phyloP scores from a whole-genome alignment of 2,888 invertebrate genomes.

The Drosophila macrospina region DNA sequence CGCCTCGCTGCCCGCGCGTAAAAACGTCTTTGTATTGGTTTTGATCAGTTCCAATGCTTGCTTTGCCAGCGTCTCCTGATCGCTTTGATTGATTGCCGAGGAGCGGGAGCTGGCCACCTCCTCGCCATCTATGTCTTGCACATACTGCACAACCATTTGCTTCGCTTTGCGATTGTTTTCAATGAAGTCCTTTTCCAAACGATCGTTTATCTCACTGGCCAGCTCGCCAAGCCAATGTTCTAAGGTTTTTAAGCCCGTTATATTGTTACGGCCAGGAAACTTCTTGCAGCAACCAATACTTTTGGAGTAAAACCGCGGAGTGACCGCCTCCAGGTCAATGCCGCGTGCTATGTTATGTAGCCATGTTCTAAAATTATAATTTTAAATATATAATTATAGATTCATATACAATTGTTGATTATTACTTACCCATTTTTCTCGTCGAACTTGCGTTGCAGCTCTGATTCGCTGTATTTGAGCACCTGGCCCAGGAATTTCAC shows the following conservation, averaged over 20 bases:
- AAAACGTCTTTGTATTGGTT: constrained; percentile 86
- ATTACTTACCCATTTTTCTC: constrained; percentile 92
- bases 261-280: constrained; percentile 92
- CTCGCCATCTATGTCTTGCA: constrained; percentile 87
- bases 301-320: constrained; percentile 93
- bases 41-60: constrained; percentile 89
- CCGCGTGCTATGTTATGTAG: constrained; percentile 94
- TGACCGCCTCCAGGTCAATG: constrained; percentile 94
- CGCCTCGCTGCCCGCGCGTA: constrained; percentile 76
- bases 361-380: constrained; percentile 88
- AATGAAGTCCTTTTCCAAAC: constrained; percentile 91
- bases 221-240: constrained; percentile 93
- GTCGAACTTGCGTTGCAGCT: constrained; percentile 91
- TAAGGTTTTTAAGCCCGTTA: constrained; percentile 89
- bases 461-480: constrained; percentile 89
- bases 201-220: constrained; percentile 92
- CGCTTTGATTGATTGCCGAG: constrained; percentile 87
- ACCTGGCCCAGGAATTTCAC: constrained; percentile 94
- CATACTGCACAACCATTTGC: constrained; percentile 91
- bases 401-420: too few relatives aligned
- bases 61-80: constrained; percentile 88
- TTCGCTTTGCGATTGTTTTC: constrained; percentile 93
- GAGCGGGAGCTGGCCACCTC: constrained; percentile 89
- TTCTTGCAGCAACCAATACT: constrained; percentile 98
- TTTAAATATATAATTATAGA: too few relatives aligned